Percentiles rank a stretch among this genome's conserved stretches.
Conservation (phyloP, 2,797 vertebrate species). For the Kryptopterus vitreolus region DNA sequence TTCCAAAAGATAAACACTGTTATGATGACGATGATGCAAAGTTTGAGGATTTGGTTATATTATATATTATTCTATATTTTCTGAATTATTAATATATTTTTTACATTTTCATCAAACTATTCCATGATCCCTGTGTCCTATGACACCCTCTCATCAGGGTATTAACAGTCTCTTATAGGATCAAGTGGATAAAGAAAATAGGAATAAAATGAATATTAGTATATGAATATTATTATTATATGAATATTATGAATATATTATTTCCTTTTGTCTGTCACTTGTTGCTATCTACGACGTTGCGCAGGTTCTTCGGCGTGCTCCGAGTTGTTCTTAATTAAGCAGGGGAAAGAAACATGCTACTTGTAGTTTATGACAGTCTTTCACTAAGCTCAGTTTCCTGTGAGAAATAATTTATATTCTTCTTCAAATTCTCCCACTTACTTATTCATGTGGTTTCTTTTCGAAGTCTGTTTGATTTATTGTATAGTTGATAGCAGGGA, state of each 20-base stretch:
- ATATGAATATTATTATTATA: too few species aligned
- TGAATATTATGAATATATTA: too few species aligned
- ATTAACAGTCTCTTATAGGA: not conserved
- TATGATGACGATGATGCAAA: not conserved
- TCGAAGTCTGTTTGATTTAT: slow-evolving; percentile 31
- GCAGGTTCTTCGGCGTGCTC: not conserved
- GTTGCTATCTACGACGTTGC: not conserved
- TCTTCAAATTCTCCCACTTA: not conserved
- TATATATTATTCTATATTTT: too few species aligned
- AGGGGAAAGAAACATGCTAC: not conserved
- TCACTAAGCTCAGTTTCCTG: slow-evolving; percentile 8
- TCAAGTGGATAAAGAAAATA: not conserved
- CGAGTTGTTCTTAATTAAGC: too few species aligned
- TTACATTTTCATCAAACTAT: too few species aligned
- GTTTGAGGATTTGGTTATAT: too few species aligned
- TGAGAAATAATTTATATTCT: not conserved
- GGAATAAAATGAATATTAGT: not conserved
- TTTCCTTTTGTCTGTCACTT: not conserved
- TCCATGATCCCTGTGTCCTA: not conserved
- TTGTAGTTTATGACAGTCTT: slow-evolving; percentile 4
- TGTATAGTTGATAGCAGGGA: slow-evolving; percentile 37
- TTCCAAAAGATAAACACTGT: not conserved
- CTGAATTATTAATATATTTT: too few species aligned
- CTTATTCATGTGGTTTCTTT: slow-evolving; percentile 39
- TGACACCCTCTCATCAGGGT: not conserved